Evolutionary conservation across 1,140 invertebrate species (phyloP).

Genomic region (Nymphalis io): DNA sequence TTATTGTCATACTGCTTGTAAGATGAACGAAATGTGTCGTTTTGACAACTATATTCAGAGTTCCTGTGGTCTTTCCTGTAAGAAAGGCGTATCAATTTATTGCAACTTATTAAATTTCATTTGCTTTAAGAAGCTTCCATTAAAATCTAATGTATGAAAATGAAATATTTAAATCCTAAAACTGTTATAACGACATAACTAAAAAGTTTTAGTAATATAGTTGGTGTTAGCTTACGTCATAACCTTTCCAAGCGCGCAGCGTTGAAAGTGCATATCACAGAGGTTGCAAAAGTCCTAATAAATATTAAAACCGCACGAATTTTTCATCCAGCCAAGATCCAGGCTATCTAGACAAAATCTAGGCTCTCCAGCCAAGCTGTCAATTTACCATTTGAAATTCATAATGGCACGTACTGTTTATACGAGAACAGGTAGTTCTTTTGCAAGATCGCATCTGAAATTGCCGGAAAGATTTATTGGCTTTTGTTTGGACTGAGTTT

Average conservation of each 20-base stretch:
- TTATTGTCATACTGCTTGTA: no score
- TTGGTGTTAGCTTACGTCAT: background rate
- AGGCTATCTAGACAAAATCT: constrained; percentile 16
- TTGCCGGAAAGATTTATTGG: constrained; percentile 63
- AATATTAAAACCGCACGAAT: constrained; percentile 16
- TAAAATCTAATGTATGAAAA: no score
- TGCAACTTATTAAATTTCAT: no score
- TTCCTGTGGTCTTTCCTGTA: no score
- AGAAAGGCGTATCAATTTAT: no score
- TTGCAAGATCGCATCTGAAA: constrained; percentile 63
- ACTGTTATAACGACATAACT: no score
- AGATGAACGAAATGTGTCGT: no score
- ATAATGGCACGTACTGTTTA: constrained; percentile 27
- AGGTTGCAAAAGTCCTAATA: constrained; percentile 3
- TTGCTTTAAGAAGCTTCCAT: no score
- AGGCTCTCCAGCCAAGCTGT: constrained; percentile 24
- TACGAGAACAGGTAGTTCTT: constrained; percentile 37
- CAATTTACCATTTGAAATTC: constrained; percentile 36
- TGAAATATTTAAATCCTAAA: no score
- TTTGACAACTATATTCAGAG: no score
- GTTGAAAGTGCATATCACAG: background rate
- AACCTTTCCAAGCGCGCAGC: background rate
- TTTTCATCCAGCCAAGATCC: constrained; percentile 12
- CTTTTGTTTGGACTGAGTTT: constrained; percentile 56
- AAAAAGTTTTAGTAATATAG: no score